A percentile compares a stretch with the other conserved stretches of the same genome.
Conservation (phyloP, 2,797 vertebrate species). For the Nannoperca australis region DNA sequence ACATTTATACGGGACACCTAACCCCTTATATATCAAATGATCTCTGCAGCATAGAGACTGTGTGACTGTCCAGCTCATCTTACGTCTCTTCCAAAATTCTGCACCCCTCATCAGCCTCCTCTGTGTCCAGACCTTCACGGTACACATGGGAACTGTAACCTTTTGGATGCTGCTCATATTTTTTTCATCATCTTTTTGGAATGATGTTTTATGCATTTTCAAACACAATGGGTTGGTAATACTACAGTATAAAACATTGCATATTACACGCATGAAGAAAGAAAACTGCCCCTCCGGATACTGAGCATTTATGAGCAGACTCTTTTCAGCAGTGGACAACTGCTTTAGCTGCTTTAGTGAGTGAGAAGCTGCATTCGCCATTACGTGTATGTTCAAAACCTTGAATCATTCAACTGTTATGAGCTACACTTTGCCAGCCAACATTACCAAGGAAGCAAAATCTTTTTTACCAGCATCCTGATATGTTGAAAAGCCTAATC, state of each 20-base stretch:
- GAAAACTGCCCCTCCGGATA: constrained; percentile 53
- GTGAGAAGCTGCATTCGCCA: constrained; percentile 57
- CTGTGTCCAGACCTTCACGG: constrained; percentile 70
- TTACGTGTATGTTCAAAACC: constrained; percentile 50
- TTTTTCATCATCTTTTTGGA: constrained; percentile 54
- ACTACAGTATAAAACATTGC: constrained; percentile 40
- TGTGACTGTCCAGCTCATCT: constrained; percentile 63
- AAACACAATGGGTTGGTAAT: constrained; percentile 36
- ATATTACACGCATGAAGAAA: constrained; percentile 60
- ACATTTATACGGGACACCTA: constrained; percentile 79
- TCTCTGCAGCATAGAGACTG: constrained; percentile 53
- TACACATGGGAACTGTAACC: constrained; percentile 69
- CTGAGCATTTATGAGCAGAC: constrained; percentile 61
- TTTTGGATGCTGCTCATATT: constrained; percentile 36
- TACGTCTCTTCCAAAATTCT: constrained; percentile 65
- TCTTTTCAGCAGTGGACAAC: constrained; percentile 65
- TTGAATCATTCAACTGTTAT: constrained; percentile 59
- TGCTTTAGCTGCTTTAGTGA: constrained; percentile 65
- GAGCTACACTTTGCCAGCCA: constrained; percentile 52
- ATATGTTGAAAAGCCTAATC: constrained; percentile 64
- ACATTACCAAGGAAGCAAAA: constrained; percentile 55
- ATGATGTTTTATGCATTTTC: constrained; percentile 44
- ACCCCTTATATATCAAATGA: constrained; percentile 76
- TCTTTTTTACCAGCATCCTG: constrained; percentile 64
- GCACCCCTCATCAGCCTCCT: constrained; percentile 60